These are phyloP conservation scores for Cheumatopsyche charites DNA, from an alignment of 1,140 invertebrate genomes.

Conservation along the genomic window DNA sequence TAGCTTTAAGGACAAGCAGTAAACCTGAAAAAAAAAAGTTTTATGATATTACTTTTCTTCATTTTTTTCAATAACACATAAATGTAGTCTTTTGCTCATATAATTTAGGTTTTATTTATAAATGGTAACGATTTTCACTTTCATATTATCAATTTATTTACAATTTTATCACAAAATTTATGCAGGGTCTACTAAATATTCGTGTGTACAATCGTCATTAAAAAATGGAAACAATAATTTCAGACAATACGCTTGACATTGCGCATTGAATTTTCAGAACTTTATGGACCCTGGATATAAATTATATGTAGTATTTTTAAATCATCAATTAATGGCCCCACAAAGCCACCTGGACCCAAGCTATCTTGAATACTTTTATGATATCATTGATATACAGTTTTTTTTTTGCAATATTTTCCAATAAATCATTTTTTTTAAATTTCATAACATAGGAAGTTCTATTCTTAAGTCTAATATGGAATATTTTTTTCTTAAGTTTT, in stretches of 20 bases:
- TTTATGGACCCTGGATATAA: conserved; percentile 10
- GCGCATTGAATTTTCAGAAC: no score
- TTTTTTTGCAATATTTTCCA: not conserved
- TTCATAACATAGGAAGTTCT: not conserved
- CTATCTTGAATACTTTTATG: conserved; percentile 9
- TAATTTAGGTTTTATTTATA: not conserved
- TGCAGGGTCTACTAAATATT: conserved; percentile 1
- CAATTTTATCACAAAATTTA: conserved; percentile 18
- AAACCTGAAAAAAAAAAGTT: no score
- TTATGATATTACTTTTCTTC: no score
- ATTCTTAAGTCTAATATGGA: conserved; percentile 7
- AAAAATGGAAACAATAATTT: no score
- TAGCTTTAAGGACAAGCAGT: no score
- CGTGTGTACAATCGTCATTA: no score
- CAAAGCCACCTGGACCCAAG: not conserved
- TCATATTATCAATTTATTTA: conserved; percentile 8
- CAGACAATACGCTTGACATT: no score
- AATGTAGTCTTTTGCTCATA: no score
- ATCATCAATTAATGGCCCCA: conserved; percentile 10
- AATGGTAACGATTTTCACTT: conserved; percentile 1
- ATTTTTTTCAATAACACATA: no score
- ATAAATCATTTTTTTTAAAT: not conserved
- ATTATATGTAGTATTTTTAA: not conserved
- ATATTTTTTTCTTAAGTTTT: not conserved
- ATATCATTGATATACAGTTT: conserved; percentile 7